Conservation (phyloP, 1,140 invertebrate species). For the Hormaphis cornu region DNA sequence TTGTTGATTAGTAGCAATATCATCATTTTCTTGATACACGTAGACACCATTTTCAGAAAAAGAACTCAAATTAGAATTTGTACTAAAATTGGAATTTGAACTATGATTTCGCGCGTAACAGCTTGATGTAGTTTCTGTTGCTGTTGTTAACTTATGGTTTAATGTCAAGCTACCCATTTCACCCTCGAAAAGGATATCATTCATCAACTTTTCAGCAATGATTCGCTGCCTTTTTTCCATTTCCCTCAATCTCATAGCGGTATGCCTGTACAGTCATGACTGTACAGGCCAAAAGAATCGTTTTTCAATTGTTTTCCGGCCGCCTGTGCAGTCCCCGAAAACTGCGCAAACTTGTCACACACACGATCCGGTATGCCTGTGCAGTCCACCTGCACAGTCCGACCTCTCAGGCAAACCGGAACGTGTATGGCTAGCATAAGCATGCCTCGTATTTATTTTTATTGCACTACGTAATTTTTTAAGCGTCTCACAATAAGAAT, state of each 20-base stretch:
- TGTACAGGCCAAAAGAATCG: not conserved
- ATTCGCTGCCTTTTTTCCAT: not conserved
- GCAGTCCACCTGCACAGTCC: too few relatives aligned
- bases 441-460: slow-evolving; percentile 7
- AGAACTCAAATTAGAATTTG: not conserved
- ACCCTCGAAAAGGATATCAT: not conserved
- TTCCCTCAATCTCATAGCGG: slow-evolving; percentile 34
- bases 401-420: not conserved
- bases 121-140: not conserved
- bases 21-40: not conserved
- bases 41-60: not conserved
- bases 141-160: not conserved
- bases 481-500: slow-evolving; percentile 36
- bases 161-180: slow-evolving; percentile 1
- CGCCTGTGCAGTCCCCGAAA: not conserved
- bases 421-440: not conserved
- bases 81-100: too few relatives aligned
- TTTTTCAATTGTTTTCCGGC: too few relatives aligned
- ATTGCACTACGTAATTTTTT: slow-evolving; percentile 14
- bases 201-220: not conserved
- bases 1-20: not conserved
- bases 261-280: slow-evolving; percentile 42
- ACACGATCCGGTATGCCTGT: too few relatives aligned
- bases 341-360: too few relatives aligned
- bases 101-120: not conserved